phyloP scores from a whole-genome alignment of 92 coral and sea anemone species.

The Phenganax marumi region DNA sequence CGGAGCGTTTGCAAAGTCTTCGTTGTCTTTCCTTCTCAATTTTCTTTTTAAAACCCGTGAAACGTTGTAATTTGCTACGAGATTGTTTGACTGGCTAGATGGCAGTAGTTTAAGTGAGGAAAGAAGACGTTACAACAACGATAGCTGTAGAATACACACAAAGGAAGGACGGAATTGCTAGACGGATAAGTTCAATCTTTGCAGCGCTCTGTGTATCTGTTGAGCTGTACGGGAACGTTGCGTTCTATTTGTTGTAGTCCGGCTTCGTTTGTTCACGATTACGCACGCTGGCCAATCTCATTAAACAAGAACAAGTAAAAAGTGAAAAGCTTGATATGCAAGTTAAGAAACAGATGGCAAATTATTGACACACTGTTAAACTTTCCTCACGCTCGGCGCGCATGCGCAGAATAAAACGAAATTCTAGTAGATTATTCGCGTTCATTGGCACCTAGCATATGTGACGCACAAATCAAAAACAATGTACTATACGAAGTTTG shows the following conservation, averaged over 20 bases:
- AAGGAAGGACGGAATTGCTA: no score
- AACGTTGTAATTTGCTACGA: no score
- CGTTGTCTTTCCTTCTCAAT: no score
- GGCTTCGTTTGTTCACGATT: conserved; percentile 22
- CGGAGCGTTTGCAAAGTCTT: no score
- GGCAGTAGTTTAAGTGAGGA: no score
- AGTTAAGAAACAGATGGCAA: conserved; percentile 27
- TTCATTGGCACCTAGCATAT: conserved; percentile 35
- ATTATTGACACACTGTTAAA: conserved; percentile 37
- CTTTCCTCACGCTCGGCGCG: conserved; percentile 31
- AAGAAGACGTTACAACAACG: no score
- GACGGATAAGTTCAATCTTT: not conserved
- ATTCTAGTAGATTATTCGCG: conserved; percentile 4
- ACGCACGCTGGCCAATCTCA: conserved; percentile 79
- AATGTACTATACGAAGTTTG: conserved; percentile 24
- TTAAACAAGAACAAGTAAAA: conserved; percentile 92
- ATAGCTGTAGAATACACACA: no score
- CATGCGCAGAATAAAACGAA: conserved; percentile 29
- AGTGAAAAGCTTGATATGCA: conserved; percentile 67
- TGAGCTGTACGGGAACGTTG: conserved; percentile 16
- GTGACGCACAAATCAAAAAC: conserved; percentile 9
- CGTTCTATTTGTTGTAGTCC: not conserved
- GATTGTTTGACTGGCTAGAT: no score
- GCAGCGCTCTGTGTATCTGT: not conserved
- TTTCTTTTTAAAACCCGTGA: no score